Base-by-base conservation (phyloP, 1,140 invertebrate species). In the Drosophila sucinea region DNA sequence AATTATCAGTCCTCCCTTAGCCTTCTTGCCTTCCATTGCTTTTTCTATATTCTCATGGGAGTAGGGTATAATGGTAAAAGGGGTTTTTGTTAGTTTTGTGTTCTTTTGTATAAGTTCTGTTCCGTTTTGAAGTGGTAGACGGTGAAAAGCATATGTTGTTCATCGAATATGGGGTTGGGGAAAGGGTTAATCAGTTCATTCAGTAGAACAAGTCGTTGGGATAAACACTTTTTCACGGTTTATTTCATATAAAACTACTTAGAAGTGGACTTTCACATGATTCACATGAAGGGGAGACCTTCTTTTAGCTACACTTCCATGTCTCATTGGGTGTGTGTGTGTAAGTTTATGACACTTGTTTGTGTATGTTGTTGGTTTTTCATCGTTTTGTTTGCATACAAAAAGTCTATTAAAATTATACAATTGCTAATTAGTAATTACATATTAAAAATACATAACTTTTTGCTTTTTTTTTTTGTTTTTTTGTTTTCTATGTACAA, bases 381-480 rank as follows among this genome's bases (percentile, higher is more conserved):
- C 58, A 69, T 76, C 65, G 23, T 75, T 68, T 76, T 56, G 58
- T 63, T 69, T 69, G 65, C 71, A 68, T 58, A 73, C 61, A 76
- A 76, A 76, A 68, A 76, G 65, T 68, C 44, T 35, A 62, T 77
- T 77, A 70, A 77, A 71, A 71, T 77, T 77, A 77, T 38, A 71
- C 51, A 77, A 70, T 77, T 77, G 56, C 74, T 77, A 77, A 65
- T 61, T 29, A 30, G 35, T 61, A 47, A 70, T 61, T 70, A 56
- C 64, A 77, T 55, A 60, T 29, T 32, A 60, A 55, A 64, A 67
- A 76, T 60, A 77, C 44, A 76, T 70, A 40, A 44, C 55, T 77
- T 60, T 51, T 61, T 40, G 35, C 10, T 33, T 38, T 2, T 8
- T 38, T 35, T 38, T 10, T 10, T 38, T 10, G 2, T 38, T 10